phyloP scores from a whole-genome alignment of 2,113 vertebrate genomes.

The Illadopsis cleaveri region DNA sequence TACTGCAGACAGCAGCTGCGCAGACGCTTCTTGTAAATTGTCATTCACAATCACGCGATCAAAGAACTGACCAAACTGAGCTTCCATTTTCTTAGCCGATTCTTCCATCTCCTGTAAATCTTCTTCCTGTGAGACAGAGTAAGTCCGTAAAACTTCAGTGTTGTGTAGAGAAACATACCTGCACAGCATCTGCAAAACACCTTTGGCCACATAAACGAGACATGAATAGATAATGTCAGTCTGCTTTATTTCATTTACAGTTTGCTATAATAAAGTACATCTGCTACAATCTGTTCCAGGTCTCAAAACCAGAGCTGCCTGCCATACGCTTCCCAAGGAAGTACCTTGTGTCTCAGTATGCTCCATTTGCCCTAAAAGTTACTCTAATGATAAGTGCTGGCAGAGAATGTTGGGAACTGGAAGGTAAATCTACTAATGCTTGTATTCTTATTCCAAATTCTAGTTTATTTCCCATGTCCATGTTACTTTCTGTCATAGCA shows the following conservation, averaged over 20 bases:
- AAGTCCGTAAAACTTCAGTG: not conserved
- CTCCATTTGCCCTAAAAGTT: not conserved
- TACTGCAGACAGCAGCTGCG: constrained; percentile 79
- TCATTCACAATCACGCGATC: constrained; percentile 91
- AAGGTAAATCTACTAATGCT: not conserved
- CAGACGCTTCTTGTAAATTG: constrained; percentile 81
- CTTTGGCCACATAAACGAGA: not conserved
- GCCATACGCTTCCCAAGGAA: not conserved
- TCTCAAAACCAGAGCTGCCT: not conserved
- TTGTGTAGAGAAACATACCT: not conserved
- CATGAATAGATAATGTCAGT: not conserved
- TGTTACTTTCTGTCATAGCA: not conserved
- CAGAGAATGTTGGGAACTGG: not conserved
- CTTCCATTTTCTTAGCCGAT: constrained; percentile 84
- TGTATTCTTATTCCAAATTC: not conserved
- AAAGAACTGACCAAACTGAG: constrained; percentile 88
- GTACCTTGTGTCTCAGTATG: not conserved
- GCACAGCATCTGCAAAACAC: not conserved
- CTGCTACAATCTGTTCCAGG: not conserved
- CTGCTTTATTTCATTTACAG: not conserved
- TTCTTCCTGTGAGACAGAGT: constrained; percentile 82
- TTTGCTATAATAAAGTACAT: not conserved
- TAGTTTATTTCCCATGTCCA: not conserved
- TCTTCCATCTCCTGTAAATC: constrained; percentile 93
- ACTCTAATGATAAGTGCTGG: not conserved